A percentile compares a stretch with the other conserved stretches of the same genome.
Conservation (phyloP, 2,797 vertebrate species). For the Craterocephalus amniculus region DNA sequence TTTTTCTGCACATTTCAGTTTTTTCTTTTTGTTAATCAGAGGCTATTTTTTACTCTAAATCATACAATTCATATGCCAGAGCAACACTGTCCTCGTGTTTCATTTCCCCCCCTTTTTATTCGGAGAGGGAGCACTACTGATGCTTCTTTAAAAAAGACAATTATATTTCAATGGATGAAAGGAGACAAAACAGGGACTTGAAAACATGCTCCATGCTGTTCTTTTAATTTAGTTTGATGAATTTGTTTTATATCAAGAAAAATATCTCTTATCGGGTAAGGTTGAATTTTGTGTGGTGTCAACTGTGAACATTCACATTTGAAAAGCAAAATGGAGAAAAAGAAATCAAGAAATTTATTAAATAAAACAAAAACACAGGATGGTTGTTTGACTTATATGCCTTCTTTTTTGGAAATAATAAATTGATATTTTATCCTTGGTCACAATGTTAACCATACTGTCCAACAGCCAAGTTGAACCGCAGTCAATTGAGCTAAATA, state of each 20-base stretch:
- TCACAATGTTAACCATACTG: conserved; percentile 21
- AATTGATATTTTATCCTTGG: conserved; percentile 35
- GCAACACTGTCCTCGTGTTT: conserved; percentile 72
- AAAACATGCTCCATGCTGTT: conserved; percentile 82
- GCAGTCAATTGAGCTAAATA: conserved; percentile 21
- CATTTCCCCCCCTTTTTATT: conserved; percentile 43
- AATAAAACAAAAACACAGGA: conserved; percentile 81
- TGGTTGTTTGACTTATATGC: conserved; percentile 59
- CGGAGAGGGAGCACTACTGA: conserved; percentile 57
- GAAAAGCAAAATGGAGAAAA: conserved; percentile 80
- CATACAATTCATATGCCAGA: conserved; percentile 58
- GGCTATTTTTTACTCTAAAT: conserved; percentile 59
- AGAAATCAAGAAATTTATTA: conserved; percentile 81
- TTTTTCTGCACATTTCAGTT: conserved; percentile 65
- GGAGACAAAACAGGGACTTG: conserved; percentile 71
- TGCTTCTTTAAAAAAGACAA: conserved; percentile 73
- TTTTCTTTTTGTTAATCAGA: conserved; percentile 54
- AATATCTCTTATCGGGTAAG: conserved; percentile 82
- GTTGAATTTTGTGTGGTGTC: conserved; percentile 84
- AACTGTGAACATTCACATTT: conserved; percentile 87
- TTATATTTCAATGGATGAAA: conserved; percentile 74
- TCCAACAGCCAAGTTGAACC: conserved; percentile 17
- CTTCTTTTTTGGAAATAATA: conserved; percentile 20
- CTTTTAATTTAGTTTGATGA: conserved; percentile 85
- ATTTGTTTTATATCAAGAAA: conserved; percentile 85